Base-by-base conservation (phyloP, 1,140 invertebrate genomes). In the Lordiphosa collinella region DNA sequence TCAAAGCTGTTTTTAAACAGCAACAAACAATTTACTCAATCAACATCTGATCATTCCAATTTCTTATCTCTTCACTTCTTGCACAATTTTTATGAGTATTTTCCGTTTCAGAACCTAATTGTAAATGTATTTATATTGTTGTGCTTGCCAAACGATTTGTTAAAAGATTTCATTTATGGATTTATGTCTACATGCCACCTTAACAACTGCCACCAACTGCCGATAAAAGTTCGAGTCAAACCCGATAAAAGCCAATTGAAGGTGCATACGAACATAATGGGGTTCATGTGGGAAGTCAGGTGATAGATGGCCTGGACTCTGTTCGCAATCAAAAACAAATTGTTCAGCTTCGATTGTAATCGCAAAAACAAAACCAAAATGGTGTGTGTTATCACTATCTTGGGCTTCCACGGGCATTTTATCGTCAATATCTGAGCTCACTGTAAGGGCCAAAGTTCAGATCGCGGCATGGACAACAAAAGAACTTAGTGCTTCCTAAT, bases 401-500 rank as follows among this genome's bases (percentile, higher is more conserved):
- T 57, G 65, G 47, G 74, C 56, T 71, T 47, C 38, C 18, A 41
- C 38, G 38, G 41, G 52, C 44, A 67, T 64, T 84, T 80, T 78
- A 56, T 58, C 78, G 41, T 44, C 40, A 43, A 71, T 75, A 80
- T 80, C 66, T 69, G 71, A 58, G 40, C 25, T 35, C 18, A 43
- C 37, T 49, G 40, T 31, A 10, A 31, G 22, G 66, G 67, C 43
- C 72, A 76, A 72, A 82, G 76, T 71, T 82, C 76, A 84, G 35
- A 32, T 44, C 16, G 67, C 78, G 72, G 78, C 76, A 55, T 43
- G 71, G 55, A 67, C 54, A 72, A 73, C 63, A 78, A 71, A 71
- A 78, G 76, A 52, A 54, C 65, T 71, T 78, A 66, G 51, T 71
- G 73, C 67, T 70, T 80, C 69, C 74, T 80, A 79, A 82, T 82